Evolutionary conservation across 53 echinoderm and acorn worm genomes (phyloP).

Genomic region (Echinometra lucunter): DNA sequence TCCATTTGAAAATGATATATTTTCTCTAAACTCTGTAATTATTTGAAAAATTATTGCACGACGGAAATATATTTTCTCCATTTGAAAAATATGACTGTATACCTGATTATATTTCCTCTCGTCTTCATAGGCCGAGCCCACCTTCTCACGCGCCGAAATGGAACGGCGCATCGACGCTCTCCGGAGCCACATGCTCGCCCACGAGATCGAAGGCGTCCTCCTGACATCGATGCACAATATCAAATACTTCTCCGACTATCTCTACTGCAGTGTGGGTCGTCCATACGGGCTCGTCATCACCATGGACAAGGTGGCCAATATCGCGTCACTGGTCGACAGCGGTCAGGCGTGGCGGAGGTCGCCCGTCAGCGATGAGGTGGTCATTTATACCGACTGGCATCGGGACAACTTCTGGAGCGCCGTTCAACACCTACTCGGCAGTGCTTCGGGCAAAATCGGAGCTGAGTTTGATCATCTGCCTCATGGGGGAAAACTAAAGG

Average conservation of each 20-base stretch:
- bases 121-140: constrained; percentile 59
- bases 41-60: too few species aligned
- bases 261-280: constrained; percentile 75
- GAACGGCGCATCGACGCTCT: constrained; percentile 63
- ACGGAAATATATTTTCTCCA: neutral
- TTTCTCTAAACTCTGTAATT: too few species aligned
- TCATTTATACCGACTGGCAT: constrained; percentile 91
- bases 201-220: constrained; percentile 74
- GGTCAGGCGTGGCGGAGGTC: constrained; percentile 88
- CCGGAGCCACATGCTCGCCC: constrained; percentile 73
- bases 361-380: constrained; percentile 75
- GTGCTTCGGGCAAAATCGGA: constrained; percentile 81
- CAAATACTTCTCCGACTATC: constrained; percentile 81
- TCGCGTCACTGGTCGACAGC: constrained; percentile 81
- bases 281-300: constrained; percentile 79
- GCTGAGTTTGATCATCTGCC: constrained; percentile 77
- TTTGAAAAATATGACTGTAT: neutral
- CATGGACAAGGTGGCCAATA: constrained; percentile 76
- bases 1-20: too few species aligned
- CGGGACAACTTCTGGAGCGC: constrained; percentile 90
- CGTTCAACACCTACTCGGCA: constrained; percentile 76
- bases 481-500: constrained; percentile 63
- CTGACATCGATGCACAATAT: constrained; percentile 79
- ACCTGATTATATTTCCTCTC: neutral
- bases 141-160: constrained; percentile 77